Base-by-base conservation (phyloP, 1,140 invertebrate genomes). In the Drosophila yakuba region DNA sequence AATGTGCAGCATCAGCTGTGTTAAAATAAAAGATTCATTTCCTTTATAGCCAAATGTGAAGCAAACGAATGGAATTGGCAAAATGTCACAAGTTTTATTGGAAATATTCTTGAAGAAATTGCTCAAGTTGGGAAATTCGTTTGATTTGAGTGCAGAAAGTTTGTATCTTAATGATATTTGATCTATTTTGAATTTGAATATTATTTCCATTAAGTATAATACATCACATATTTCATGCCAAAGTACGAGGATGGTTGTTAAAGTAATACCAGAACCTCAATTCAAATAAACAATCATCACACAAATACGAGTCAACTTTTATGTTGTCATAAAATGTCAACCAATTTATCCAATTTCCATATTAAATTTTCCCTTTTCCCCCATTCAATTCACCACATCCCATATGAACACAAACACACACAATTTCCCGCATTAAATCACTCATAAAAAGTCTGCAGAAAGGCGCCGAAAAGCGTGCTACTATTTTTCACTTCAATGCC, bases 21-120 rank as follows among this genome's bases (percentile, higher is more conserved):
- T 72, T 58, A 36, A 71, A 72, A 72, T 71, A 72, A 72, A 72
- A 72, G 66, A 72, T 72, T 72, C 68, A 71, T 58, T 71, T 41
- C 64, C 43, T 58, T 58, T 72, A 72, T 58, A 36, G 52, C 52
- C 68, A 71, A 72, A 72, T 71, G 28, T 58, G 66, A 43, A 14
- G 12, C 41, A 5, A 14, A 35, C 23, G 20, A 36, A 48, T 41
- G 6, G 41, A 48, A 67, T 14, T 8, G 20, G 14, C 8, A 56
- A 72, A 72, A 41, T 58, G 68, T 72, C 68, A 72, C 66, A 48
- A 71, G 28, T 72, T 43, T 56, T 45, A 58, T 58, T 25, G 36
- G 36, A 17, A 48, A 39, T 23, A 48, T 64, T 64, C 48, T 10
- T 4, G 3, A 7, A 2, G 7, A 23, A 45, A 63, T 20, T 14